These are phyloP conservation scores for Megalopta genalis DNA, from an alignment of 1,140 invertebrate genomes.

Conservation along the genomic window DNA sequence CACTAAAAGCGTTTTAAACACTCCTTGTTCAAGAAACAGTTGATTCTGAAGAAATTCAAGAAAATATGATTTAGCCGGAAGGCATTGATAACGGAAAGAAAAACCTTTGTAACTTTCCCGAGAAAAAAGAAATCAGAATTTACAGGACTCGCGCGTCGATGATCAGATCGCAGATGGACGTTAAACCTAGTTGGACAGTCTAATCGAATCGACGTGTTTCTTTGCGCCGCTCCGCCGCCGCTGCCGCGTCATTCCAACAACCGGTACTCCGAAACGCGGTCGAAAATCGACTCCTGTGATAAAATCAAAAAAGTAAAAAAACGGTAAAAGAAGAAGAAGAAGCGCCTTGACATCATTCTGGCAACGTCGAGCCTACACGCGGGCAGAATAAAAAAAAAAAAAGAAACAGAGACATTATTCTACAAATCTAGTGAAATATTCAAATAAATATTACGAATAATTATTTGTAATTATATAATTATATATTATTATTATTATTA, in stretches of 20 bases:
- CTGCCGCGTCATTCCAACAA: constrained; percentile 31
- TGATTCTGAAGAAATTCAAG: too few species aligned
- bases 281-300: constrained; percentile 76
- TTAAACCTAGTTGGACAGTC: too few species aligned
- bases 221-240: neutral
- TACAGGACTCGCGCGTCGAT: too few species aligned
- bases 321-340: neutral
- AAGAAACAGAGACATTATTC: constrained; percentile 49
- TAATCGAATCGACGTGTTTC: neutral
- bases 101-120: too few species aligned
- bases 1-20: too few species aligned
- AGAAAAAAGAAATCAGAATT: too few species aligned
- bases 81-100: too few species aligned
- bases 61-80: too few species aligned
- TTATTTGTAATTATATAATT: constrained; percentile 70
- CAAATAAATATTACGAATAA: constrained; percentile 69
- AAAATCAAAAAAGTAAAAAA: constrained; percentile 69
- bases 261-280: constrained; percentile 43
- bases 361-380: constrained; percentile 31
- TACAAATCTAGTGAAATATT: constrained; percentile 79
- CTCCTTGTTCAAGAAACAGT: too few species aligned
- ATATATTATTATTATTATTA: constrained; percentile 65
- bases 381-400: constrained; percentile 4
- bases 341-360: constrained; percentile 37
- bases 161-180: too few species aligned